These are phyloP conservation scores for Vesta saturnalis DNA, from an alignment of 2,888 invertebrate genomes.

Conservation along the genomic window DNA sequence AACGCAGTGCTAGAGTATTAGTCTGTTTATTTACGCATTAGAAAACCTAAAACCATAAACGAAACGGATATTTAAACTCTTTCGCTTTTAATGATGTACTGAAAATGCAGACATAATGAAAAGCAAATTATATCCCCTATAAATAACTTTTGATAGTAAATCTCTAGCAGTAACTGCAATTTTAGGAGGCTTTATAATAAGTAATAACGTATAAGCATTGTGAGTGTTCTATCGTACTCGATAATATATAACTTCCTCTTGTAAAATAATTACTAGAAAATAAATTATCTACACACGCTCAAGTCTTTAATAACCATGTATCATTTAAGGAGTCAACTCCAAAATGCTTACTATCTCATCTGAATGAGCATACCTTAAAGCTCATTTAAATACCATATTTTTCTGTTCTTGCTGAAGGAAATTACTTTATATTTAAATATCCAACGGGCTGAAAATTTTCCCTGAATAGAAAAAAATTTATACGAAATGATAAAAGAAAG, in stretches of 20 bases:
- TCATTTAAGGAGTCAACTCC: conserved; percentile 35
- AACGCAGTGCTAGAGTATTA: too few species aligned
- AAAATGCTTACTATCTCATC: conserved; percentile 31
- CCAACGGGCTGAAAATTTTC: conserved; percentile 19
- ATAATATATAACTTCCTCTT: not conserved
- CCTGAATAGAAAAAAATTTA: not conserved
- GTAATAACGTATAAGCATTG: too few species aligned
- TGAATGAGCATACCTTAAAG: conserved; percentile 27
- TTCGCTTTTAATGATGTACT: too few species aligned
- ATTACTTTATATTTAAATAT: conserved; percentile 32
- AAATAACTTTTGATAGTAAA: too few species aligned
- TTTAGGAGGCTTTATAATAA: too few species aligned
- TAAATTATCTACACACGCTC: not conserved
- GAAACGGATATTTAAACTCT: too few species aligned
- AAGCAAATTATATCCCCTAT: too few species aligned
- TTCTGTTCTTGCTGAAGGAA: conserved; percentile 22
- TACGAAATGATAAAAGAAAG: conserved; percentile 3
- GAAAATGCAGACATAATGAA: too few species aligned
- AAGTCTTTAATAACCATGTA: conserved; percentile 37
- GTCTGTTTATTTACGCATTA: too few species aligned
- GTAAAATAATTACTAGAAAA: not conserved
- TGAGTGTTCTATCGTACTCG: too few species aligned
- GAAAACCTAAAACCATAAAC: too few species aligned
- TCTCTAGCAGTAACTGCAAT: too few species aligned
- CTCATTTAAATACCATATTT: conserved; percentile 40